Base-by-base conservation (phyloP, 2,888 invertebrate species). In the Camptogramma bilineatum region DNA sequence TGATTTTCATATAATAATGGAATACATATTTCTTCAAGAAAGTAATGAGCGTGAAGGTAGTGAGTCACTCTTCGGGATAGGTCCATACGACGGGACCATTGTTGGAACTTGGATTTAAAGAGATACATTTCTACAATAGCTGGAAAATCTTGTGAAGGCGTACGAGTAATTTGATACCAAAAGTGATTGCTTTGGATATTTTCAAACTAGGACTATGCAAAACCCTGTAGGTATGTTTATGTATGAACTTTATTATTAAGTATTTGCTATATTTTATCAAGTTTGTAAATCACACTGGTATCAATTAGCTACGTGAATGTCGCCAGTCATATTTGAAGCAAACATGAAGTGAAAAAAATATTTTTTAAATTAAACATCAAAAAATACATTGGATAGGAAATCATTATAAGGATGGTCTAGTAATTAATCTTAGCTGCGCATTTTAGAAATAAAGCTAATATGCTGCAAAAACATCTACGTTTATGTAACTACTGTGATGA, bases 261-360 rank as follows among this genome's bases (percentile, higher is more conserved):
- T n/a, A n/a, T n/a, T n/a, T n/a, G n/a, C n/a, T n/a, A n/a, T 5
- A 16, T 28, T 17, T 47, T 47, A 13, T 18, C 8, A 4, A 10
- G 2, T 39, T 17, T 0, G 18, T 13, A 18, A 48, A 16, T 51
- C 50, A 53, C 62, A 62, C 72, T 72, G 68, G 74, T 77, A 76
- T 73, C 76, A 77, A 72, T 58, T 68, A 17, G 2, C 8, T 44
- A 68, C 65, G 67, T 68, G 73, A 68, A 81, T 83, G 80, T 82
- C 83, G 82, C 84, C 83, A 84, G 83, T 70, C 71, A 72, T 72
- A 64, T 74, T 64, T 21, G 5, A 84, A 83, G 82, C 82, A 71
- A 70, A 75, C 75, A 79, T 76, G 64, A 83, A 80, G 81, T 77
- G 73, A 63, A 62, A 47, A 53, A 58, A 62, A 17, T 48, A 55